Percentiles rank a stretch among this genome's conserved stretches.
Evolutionary conservation across 1,140 invertebrate species (phyloP).

Genomic region (Lepidurus apus): DNA sequence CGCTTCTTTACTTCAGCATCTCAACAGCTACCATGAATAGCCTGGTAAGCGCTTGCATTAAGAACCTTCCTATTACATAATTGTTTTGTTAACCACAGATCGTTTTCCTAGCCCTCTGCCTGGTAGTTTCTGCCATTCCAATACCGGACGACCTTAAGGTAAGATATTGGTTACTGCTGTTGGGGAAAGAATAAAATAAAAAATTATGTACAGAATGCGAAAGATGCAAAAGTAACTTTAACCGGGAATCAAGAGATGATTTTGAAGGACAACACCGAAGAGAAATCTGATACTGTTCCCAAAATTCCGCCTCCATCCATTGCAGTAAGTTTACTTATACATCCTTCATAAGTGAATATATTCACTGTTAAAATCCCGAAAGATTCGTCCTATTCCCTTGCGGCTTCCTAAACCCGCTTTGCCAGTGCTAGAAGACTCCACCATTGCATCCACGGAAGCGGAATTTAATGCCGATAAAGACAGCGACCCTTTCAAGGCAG

Average conservation of each 20-base stretch:
- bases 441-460: not conserved
- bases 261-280: not conserved
- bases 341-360: not conserved
- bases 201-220: not conserved
- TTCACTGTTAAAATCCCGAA: not conserved
- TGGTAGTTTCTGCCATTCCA: not conserved
- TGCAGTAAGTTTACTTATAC: not conserved
- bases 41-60: not conserved
- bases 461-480: constrained; percentile 1
- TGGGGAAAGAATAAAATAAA: not conserved
- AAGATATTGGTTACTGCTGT: not conserved
- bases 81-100: not conserved
- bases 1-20: not conserved
- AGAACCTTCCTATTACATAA: not conserved
- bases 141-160: not conserved
- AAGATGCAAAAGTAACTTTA: not conserved
- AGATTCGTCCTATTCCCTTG: not conserved
- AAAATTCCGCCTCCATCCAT: not conserved
- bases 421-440: not conserved
- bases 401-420: not conserved
- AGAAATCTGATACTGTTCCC: not conserved
- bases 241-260: not conserved
- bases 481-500: not conserved
- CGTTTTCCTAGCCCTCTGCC: not conserved
- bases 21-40: not conserved